A percentile compares a stretch with the other conserved stretches of the same genome.
phyloP scores from a whole-genome alignment of 1,140 invertebrate species.

The Platyscapa corneri region DNA sequence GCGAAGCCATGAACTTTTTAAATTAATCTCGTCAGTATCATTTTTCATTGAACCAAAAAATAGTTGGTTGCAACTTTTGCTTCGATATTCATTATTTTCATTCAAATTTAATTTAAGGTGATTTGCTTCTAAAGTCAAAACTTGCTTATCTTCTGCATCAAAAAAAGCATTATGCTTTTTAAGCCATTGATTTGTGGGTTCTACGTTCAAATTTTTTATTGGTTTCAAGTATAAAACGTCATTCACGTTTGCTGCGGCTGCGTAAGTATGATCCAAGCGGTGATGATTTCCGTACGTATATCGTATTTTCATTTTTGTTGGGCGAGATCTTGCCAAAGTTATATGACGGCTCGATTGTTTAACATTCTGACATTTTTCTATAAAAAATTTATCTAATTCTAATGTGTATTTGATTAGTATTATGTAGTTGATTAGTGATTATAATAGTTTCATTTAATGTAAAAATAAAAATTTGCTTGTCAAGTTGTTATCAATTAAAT shows the following conservation, averaged over 20 bases:
- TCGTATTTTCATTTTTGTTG: constrained; percentile 16
- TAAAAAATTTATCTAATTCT: neutral
- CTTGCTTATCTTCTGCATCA: neutral
- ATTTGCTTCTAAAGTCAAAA: neutral
- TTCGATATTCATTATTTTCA: neutral
- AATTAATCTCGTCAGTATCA: constrained; percentile 18
- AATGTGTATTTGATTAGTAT: neutral
- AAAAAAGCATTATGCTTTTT: neutral
- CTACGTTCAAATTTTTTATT: neutral
- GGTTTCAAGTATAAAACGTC: constrained; percentile 9
- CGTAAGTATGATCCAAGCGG: constrained; percentile 49
- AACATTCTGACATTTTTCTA: constrained; percentile 32
- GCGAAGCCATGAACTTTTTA: constrained; percentile 33
- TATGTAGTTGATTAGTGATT: too few species aligned
- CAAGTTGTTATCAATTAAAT: too few species aligned
- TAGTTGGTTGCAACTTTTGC: neutral
- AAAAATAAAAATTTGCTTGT: too few species aligned
- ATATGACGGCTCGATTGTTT: neutral
- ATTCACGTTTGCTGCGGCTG: constrained; percentile 33
- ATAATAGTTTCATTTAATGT: too few species aligned
- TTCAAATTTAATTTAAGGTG: neutral
- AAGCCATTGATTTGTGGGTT: neutral
- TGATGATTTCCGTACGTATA: constrained; percentile 40
- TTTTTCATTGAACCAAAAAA: neutral
- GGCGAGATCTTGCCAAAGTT: constrained; percentile 13